Conservation (phyloP, 2,888 invertebrate species). For the Apamea anceps region DNA sequence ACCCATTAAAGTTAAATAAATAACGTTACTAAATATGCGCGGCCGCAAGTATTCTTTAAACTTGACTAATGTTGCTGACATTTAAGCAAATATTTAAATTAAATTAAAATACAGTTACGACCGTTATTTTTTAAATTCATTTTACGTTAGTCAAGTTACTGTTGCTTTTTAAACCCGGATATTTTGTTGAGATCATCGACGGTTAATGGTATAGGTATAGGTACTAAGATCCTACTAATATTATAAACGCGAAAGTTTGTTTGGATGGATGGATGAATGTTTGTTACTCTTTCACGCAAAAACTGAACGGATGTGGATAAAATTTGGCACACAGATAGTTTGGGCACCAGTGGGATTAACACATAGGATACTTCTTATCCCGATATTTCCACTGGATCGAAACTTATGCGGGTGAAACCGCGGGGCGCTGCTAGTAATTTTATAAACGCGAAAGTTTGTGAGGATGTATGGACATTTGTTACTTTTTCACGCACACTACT, state of each 20-base stretch:
- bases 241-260: no score
- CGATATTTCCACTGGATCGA: no score
- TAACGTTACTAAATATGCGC: slow-evolving; percentile 39
- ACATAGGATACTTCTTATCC: not conserved
- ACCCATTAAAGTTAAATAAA: slow-evolving; percentile 56
- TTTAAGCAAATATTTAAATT: slow-evolving; percentile 40
- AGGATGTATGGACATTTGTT: not conserved
- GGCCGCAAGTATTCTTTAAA: slow-evolving; percentile 44
- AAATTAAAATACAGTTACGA: slow-evolving; percentile 12
- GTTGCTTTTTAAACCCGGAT: slow-evolving; percentile 10
- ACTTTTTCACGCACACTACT: not conserved
- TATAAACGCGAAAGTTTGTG: no score
- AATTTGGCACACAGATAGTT: not conserved
- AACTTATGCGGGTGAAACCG: no score
- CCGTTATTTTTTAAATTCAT: not conserved
- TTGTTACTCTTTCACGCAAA: not conserved
- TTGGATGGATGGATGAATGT: not conserved
- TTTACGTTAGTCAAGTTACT: not conserved
- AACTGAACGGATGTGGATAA: not conserved
- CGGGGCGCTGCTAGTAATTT: no score
- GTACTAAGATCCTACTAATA: no score
- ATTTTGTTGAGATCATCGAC: slow-evolving; percentile 36
- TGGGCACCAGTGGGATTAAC: no score
- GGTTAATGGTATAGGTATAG: not conserved
- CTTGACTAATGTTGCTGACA: slow-evolving; percentile 37